These are phyloP conservation scores for Anhinga anhinga DNA, from an alignment of 2,113 vertebrate genomes.

Conservation along the genomic window DNA sequence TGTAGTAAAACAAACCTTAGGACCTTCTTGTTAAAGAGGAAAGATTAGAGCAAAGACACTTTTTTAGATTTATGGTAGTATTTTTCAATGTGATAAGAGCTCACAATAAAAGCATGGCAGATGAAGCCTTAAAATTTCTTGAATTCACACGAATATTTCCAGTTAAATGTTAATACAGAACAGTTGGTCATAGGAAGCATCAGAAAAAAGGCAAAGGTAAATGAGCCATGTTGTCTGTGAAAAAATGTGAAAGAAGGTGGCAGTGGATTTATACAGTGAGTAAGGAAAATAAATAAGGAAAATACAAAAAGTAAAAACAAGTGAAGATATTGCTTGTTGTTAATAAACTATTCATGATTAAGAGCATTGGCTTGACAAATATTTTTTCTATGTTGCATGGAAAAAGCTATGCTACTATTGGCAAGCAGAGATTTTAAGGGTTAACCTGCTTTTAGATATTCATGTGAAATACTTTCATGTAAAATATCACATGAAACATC, in stretches of 20 bases:
- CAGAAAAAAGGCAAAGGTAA: neutral
- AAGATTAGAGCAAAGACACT: neutral
- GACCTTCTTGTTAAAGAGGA: neutral
- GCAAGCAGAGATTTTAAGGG: neutral
- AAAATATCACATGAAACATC: neutral
- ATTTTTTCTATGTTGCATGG: neutral
- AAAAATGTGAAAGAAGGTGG: neutral
- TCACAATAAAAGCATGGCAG: neutral
- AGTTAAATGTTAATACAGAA: neutral
- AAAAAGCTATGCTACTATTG: neutral
- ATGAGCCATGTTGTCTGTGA: neutral
- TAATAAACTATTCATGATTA: neutral
- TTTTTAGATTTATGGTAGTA: neutral
- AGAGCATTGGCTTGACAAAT: neutral
- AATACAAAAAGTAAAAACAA: neutral
- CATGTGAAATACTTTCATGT: neutral
- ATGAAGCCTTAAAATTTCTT: neutral
- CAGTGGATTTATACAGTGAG: neutral
- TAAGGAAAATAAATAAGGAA: neutral
- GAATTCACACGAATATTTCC: neutral
- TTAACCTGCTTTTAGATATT: neutral
- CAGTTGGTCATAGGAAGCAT: neutral
- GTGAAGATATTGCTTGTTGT: neutral
- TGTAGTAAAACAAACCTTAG: neutral
- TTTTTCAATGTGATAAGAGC: neutral